Percentiles rank a stretch among this genome's conserved stretches.
Evolutionary conservation across 2,888 invertebrate species (phyloP).

Genomic region (Microdon myrmicae): DNA sequence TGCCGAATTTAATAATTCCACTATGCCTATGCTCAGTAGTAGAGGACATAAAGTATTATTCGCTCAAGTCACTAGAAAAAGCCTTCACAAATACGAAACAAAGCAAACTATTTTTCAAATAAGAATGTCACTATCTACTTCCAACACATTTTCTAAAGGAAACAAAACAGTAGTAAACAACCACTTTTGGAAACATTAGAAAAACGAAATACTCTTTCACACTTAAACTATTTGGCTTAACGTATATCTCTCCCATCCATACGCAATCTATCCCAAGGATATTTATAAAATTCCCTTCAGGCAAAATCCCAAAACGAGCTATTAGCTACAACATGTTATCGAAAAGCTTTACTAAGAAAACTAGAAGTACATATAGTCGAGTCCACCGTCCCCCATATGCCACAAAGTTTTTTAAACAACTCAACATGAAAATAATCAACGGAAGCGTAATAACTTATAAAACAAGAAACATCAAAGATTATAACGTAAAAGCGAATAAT

Average conservation of each 20-base stretch:
- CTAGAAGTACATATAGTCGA: no score
- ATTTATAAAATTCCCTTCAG: neutral
- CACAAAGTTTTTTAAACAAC: slow-evolving; percentile 9
- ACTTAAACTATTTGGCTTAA: no score
- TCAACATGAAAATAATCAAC: slow-evolving; percentile 5
- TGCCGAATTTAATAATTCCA: slow-evolving; percentile 7
- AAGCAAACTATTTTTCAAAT: slow-evolving; percentile 5
- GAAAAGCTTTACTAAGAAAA: slow-evolving; percentile 12
- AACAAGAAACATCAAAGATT: no score
- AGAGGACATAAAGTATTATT: slow-evolving; percentile 20
- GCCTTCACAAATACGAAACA: slow-evolving; percentile 7
- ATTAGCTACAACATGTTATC: neutral
- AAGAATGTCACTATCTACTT: slow-evolving; percentile 3
- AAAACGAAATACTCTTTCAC: neutral
- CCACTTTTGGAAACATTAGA: slow-evolving; percentile 8
- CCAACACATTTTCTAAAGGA: slow-evolving; percentile 19
- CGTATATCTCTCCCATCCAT: no score
- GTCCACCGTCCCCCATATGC: no score
- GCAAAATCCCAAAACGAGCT: neutral
- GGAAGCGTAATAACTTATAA: slow-evolving; percentile 27
- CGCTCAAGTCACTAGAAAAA: slow-evolving; percentile 29
- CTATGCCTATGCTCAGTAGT: slow-evolving; percentile 32
- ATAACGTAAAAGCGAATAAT: slow-evolving; percentile 44
- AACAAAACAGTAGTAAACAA: slow-evolving; percentile 3
- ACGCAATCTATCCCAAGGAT: no score